Conservation (phyloP, 2,113 vertebrate species). For the Acrocephalus arundinaceus region DNA sequence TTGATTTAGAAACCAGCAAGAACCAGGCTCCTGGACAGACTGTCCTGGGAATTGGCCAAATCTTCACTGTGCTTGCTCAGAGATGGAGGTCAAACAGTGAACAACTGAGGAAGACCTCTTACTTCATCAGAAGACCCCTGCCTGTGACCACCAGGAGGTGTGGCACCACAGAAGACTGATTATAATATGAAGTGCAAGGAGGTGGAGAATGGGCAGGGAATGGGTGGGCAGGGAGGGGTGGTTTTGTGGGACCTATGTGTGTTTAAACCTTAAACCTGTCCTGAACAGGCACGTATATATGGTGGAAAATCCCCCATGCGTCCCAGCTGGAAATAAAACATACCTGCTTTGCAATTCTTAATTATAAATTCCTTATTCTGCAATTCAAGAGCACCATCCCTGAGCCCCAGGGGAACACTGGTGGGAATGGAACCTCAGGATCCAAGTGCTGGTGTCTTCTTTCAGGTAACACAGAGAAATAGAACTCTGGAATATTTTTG, state of each 20-base stretch:
- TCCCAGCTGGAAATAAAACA: neutral
- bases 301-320: neutral
- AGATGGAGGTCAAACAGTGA: neutral
- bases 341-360: neutral
- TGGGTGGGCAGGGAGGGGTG: neutral
- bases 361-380: neutral
- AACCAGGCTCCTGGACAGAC: neutral
- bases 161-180: neutral
- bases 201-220: neutral
- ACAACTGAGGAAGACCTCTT: neutral
- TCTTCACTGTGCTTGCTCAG: neutral
- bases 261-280: neutral
- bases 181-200: neutral
- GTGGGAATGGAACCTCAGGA: neutral
- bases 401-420: neutral
- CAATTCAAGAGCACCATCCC: neutral
- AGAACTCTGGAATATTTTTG: neutral
- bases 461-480: neutral
- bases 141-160: neutral
- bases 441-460: fast-evolving
- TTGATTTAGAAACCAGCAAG: neutral
- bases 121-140: neutral
- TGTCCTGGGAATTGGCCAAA: neutral
- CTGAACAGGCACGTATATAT: neutral
- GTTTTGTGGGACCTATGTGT: neutral